Evolutionary conservation across 2,797 vertebrate genomes (phyloP), one percentile per base, ranked within the genome.

Genomic region (Ctenosaura bakeri): DNA sequence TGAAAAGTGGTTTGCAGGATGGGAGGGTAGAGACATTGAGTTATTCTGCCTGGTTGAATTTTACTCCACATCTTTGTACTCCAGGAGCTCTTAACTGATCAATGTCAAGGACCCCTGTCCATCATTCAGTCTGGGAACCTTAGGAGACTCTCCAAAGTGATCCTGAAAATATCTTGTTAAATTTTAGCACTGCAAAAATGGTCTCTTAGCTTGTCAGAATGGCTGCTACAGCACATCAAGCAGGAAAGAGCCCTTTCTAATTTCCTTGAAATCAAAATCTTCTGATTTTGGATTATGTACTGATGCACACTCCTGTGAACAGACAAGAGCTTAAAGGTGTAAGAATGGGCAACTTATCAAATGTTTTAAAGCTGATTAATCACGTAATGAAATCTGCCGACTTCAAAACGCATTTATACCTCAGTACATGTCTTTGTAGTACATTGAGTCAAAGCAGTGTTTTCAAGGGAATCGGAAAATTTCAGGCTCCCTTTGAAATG

Each of bases 341-440:
- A 29, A 87, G 59, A 46, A 79, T 50, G 83, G 46, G 42, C n/a
- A 77, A 54, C 9, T 5, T 4, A 79, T 56, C 50, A 76, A 82
- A 62, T 29, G 59, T 76, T 59, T 83, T 77, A 29, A 62, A 83
- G 32, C 50, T 64, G 46, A 79, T 79, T 71, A 78, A 56, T 78
- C 42, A 79, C 38, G 56, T 56, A 69, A 85, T 89, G 52, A 69
- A 66, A 79, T 85, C 62, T 85, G 46, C 74, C 54, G 26, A 50
- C 52, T 83, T 83, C 42, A 83, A 83, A 66, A 46, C 59, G 52
- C 73, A 62, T 76, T 13, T 38, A 35, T 50, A 52, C 10, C 18
- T 64, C 50, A 62, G 54, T 20, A 59, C 26, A n/a, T 80, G 76
- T 42, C 42, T 46, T 87, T 9, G 13, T 10, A 79, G n/a, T 38